Conservation (phyloP, 2,888 invertebrate genomes). For the Matsumyia berberina region DNA sequence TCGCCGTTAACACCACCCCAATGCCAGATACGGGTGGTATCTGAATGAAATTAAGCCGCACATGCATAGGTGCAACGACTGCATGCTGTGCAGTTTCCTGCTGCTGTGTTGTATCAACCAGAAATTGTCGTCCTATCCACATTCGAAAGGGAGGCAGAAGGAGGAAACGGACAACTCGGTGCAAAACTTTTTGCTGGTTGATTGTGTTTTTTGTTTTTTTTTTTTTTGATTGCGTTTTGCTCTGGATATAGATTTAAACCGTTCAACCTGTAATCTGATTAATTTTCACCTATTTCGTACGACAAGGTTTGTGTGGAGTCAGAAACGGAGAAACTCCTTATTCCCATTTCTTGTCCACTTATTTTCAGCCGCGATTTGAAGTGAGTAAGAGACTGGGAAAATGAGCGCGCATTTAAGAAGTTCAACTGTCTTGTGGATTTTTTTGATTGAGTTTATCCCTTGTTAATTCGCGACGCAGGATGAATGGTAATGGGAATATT, state of each 20-base stretch:
- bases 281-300: constrained; percentile 48
- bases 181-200: constrained; percentile 25
- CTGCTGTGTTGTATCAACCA: constrained; percentile 30
- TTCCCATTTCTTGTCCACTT: constrained; percentile 21
- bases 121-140: constrained; percentile 38
- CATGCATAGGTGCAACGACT: constrained; percentile 37
- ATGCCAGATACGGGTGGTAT: constrained; percentile 49
- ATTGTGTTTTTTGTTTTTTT: background rate
- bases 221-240: constrained; percentile 7
- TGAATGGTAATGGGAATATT: constrained; percentile 1
- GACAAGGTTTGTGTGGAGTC: constrained; percentile 13
- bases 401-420: constrained; percentile 2
- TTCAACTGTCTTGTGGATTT: background rate
- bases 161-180: constrained; percentile 14
- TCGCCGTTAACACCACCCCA: constrained; percentile 10
- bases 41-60: constrained; percentile 48
- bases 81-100: constrained; percentile 47
- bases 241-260: constrained; percentile 9
- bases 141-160: background rate
- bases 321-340: constrained; percentile 21
- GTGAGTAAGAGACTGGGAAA: constrained; percentile 14
- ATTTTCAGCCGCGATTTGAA: constrained; percentile 5
- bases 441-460: background rate
- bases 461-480: no score
- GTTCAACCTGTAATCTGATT: constrained; percentile 48